A percentile compares a stretch with the other conserved stretches of the same genome.
Evolutionary conservation across 2,888 invertebrate genomes (phyloP).

Genomic region (Drosophila kokeensis): DNA sequence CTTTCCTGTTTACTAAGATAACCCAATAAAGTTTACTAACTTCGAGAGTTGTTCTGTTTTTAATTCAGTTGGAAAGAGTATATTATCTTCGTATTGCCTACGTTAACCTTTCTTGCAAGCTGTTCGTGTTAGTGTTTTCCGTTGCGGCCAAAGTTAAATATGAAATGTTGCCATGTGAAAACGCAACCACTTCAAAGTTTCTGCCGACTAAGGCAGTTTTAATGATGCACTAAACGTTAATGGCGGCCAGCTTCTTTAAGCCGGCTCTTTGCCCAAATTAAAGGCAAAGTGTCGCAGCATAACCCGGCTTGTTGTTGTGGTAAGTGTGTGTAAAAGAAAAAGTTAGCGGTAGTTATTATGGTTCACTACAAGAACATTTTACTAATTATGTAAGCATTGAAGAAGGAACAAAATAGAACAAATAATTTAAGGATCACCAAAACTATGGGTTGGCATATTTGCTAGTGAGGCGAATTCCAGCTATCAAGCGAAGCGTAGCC

Average conservation of each 20-base stretch:
- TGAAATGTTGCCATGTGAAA: conserved; percentile 45
- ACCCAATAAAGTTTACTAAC: not conserved
- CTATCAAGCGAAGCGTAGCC: not conserved
- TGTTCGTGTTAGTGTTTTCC: not conserved
- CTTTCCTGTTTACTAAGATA: too few species aligned
- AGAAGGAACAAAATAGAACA: too few species aligned
- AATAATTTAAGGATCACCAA: not conserved
- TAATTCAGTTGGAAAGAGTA: not conserved
- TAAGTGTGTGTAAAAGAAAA: not conserved
- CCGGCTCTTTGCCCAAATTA: conserved; percentile 21
- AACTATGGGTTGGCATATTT: not conserved
- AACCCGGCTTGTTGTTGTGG: not conserved
- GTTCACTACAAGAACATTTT: not conserved
- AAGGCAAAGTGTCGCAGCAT: conserved; percentile 22
- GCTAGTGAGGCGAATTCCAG: not conserved
- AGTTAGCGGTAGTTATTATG: not conserved
- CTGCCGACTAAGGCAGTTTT: conserved; percentile 62
- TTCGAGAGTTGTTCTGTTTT: not conserved
- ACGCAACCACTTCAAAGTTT: conserved; percentile 59
- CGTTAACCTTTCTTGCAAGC: not conserved
- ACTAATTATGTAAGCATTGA: not conserved
- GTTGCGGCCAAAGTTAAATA: conserved; percentile 41
- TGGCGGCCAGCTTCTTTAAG: conserved; percentile 30
- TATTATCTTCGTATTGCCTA: not conserved
- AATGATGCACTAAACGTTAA: conserved; percentile 69